Conservation (phyloP, 2,888 invertebrate genomes). For the Nudaria mundana region DNA sequence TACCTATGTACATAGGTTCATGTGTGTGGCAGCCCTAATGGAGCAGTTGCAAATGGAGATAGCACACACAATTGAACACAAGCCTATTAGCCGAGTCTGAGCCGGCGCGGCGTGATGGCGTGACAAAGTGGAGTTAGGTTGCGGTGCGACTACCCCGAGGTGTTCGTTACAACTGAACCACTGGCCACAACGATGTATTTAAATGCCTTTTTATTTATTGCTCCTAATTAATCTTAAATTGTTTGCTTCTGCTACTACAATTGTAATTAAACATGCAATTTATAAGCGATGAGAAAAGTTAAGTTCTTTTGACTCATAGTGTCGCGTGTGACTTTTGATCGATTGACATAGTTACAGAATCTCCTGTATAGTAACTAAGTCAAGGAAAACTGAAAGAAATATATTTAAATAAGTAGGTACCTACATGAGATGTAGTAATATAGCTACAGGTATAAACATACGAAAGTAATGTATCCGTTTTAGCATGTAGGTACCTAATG, state of each 20-base stretch:
- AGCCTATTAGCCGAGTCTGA: conserved; percentile 41
- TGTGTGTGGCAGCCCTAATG: conserved; percentile 38
- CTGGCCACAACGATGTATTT: conserved; percentile 44
- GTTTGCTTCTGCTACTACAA: conserved; percentile 23
- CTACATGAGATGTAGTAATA: too few relatives aligned
- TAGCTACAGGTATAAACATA: too few relatives aligned
- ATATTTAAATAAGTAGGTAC: too few relatives aligned
- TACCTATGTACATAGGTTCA: conserved; percentile 23
- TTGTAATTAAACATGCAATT: conserved; percentile 1
- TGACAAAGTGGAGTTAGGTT: conserved; percentile 63
- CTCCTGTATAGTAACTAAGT: too few relatives aligned
- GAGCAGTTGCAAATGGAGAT: conserved; percentile 58
- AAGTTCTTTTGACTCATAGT: too few relatives aligned
- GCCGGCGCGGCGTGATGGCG: conserved; percentile 60
- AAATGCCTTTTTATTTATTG: conserved; percentile 39
- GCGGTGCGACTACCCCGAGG: conserved; percentile 44
- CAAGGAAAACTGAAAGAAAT: too few relatives aligned
- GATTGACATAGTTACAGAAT: too few relatives aligned
- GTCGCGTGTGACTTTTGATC: too few relatives aligned
- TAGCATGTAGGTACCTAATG: too few relatives aligned
- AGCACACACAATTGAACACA: conserved; percentile 68
- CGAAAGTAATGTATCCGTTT: too few relatives aligned
- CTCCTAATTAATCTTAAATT: conserved; percentile 30
- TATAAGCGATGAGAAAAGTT: too few relatives aligned
- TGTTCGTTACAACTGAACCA: conserved; percentile 59